Evolutionary conservation across 2,888 invertebrate species (phyloP).

Genomic region (Idaea biselata): DNA sequence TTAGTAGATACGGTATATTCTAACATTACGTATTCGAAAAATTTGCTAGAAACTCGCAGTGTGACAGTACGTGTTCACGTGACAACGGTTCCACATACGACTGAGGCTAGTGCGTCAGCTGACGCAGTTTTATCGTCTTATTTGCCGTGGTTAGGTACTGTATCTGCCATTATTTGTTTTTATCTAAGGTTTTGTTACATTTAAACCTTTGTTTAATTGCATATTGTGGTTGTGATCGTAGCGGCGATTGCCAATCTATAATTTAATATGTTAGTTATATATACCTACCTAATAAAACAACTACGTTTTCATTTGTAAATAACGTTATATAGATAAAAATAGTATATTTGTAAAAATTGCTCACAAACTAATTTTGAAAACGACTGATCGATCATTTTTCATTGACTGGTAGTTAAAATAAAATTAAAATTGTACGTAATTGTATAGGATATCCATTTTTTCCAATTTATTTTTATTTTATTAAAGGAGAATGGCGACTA

Average conservation of each 20-base stretch:
- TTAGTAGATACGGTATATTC: no score
- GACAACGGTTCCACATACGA: no score
- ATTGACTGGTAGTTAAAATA: constrained; percentile 71
- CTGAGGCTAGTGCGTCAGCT: no score
- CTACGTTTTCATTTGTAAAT: constrained; percentile 51
- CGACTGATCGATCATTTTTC: constrained; percentile 75
- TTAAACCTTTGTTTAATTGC: constrained; percentile 51
- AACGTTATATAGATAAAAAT: constrained; percentile 48
- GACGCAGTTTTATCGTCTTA: no score
- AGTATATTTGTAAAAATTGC: constrained; percentile 79
- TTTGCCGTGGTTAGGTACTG: no score
- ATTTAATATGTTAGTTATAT: constrained; percentile 40
- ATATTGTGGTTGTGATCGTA: constrained; percentile 79
- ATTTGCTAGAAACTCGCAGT: no score
- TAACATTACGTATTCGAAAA: no score
- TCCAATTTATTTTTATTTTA: neutral
- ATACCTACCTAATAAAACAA: constrained; percentile 29
- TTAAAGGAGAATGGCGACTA: neutral
- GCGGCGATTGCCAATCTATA: constrained; percentile 75
- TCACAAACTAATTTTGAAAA: constrained; percentile 73
- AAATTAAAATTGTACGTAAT: constrained; percentile 27
- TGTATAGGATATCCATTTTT: neutral
- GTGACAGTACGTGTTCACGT: no score
- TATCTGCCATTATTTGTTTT: no score
- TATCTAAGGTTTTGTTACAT: constrained; percentile 30